Conservation (phyloP, 30 jellyfish, hydroid and myxozoan genomes). For the Catostylus mosaicus region DNA sequence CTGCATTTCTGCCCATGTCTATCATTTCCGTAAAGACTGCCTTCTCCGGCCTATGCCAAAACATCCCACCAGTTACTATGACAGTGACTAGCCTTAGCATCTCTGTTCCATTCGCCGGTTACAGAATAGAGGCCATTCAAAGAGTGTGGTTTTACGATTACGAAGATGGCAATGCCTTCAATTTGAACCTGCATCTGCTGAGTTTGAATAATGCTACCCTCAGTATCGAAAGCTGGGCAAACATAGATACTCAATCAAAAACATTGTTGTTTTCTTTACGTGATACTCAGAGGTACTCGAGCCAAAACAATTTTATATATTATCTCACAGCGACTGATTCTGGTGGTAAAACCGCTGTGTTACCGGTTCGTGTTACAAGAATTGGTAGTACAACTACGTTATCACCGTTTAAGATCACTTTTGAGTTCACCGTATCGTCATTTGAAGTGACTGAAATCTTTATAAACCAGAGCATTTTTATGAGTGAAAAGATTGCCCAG, state of each 20-base stretch:
- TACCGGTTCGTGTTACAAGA: slow-evolving; percentile 12
- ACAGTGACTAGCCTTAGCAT: slow-evolving; percentile 36
- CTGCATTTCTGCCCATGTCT: slow-evolving; percentile 47
- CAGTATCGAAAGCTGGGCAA: slow-evolving; percentile 59
- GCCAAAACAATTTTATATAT: not conserved
- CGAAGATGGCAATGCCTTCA: slow-evolving; percentile 76
- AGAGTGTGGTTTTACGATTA: slow-evolving; percentile 75
- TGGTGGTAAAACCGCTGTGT: slow-evolving; percentile 28
- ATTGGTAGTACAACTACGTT: not conserved
- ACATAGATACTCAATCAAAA: slow-evolving; percentile 33
- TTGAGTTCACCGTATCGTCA: slow-evolving; percentile 14
- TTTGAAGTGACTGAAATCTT: not conserved
- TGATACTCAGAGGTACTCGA: slow-evolving; percentile 40
- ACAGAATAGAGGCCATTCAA: slow-evolving; percentile 39
- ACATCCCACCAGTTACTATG: slow-evolving; percentile 78
- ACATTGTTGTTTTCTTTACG: slow-evolving; percentile 28
- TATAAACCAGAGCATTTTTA: slow-evolving; percentile 50
- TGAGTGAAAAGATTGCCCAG: slow-evolving; percentile 25
- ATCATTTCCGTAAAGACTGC: slow-evolving; percentile 62
- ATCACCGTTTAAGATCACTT: slow-evolving; percentile 73
- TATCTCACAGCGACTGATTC: slow-evolving; percentile 71
- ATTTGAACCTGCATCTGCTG: slow-evolving; percentile 39
- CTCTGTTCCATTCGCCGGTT: slow-evolving; percentile 66
- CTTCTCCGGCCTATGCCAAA: slow-evolving; percentile 73
- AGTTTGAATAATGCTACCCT: slow-evolving; percentile 28